Conservation (phyloP, 2,113 vertebrate genomes). For the Lophotis ruficrista region DNA sequence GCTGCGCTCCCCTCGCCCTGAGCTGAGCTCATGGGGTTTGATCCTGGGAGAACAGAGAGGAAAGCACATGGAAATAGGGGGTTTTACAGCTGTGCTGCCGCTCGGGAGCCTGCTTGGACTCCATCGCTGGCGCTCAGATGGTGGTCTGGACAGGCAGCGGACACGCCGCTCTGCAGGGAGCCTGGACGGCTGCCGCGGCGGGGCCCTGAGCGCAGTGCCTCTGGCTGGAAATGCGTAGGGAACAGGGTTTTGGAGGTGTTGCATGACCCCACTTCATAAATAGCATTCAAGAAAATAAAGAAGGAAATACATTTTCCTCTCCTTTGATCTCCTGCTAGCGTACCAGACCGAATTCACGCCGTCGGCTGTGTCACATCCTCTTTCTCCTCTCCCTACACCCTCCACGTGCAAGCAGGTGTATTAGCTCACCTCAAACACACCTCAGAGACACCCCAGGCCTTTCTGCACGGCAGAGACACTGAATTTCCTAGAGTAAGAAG, state of each 20-base stretch:
- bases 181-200: not conserved
- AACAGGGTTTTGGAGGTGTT: not conserved
- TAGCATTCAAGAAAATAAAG: not conserved
- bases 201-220: not conserved
- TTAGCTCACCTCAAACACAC: not conserved
- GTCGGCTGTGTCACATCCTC: not conserved
- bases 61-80: not conserved
- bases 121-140: not conserved
- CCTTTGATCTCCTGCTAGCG: not conserved
- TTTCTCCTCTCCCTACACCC: not conserved
- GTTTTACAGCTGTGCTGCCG: rapidly evolving
- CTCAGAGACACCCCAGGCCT: not conserved
- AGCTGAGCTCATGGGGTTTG: not conserved
- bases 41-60: not conserved
- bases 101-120: not conserved
- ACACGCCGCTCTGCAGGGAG: not conserved
- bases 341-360: not conserved
- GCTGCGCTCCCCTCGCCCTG: not conserved
- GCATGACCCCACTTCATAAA: not conserved
- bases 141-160: not conserved
- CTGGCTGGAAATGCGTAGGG: not conserved
- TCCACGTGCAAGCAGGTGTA: not conserved
- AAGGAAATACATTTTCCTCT: not conserved
- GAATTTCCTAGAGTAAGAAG: not conserved
- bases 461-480: not conserved